phyloP scores from a whole-genome alignment of 1,140 invertebrate species.

The Eriosoma lanigerum region DNA sequence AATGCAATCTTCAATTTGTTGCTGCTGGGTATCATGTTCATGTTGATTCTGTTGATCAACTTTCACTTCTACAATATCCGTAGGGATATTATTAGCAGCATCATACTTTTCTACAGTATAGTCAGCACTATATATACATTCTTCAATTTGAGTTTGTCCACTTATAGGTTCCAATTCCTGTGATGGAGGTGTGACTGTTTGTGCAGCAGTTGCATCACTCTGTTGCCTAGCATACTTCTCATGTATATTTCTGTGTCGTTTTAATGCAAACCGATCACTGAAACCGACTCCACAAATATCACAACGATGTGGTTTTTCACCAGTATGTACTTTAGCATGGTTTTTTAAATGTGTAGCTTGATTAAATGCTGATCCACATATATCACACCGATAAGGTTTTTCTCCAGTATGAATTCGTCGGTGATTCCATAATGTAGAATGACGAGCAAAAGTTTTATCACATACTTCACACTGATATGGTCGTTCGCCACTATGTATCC shows the following conservation, averaged over 20 bases:
- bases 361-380: constrained; percentile 80
- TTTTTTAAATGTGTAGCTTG: constrained; percentile 86
- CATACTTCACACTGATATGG: constrained; percentile 91
- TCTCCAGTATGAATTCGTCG: constrained; percentile 92
- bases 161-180: constrained; percentile 47
- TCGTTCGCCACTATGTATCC: constrained; percentile 86
- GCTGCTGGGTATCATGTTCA: constrained; percentile 36
- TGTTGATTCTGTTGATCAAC: constrained; percentile 46
- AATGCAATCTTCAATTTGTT: constrained; percentile 48
- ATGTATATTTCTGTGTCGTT: constrained; percentile 75
- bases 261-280: constrained; percentile 77
- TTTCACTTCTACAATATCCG: constrained; percentile 49
- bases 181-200: constrained; percentile 29
- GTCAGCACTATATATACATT: constrained; percentile 42
- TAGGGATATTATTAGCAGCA: constrained; percentile 37
- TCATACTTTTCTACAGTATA: constrained; percentile 49
- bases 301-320: constrained; percentile 62
- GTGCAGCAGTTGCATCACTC: constrained; percentile 20
- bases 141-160: constrained; percentile 41
- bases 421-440: constrained; percentile 87
- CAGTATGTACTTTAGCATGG: constrained; percentile 69
- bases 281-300: constrained; percentile 86
- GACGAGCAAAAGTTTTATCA: constrained; percentile 83
- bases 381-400: constrained; percentile 83
- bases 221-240: constrained; percentile 69